Conservation (phyloP, 2,797 vertebrate species). For the Thalassophryne amazonica region DNA sequence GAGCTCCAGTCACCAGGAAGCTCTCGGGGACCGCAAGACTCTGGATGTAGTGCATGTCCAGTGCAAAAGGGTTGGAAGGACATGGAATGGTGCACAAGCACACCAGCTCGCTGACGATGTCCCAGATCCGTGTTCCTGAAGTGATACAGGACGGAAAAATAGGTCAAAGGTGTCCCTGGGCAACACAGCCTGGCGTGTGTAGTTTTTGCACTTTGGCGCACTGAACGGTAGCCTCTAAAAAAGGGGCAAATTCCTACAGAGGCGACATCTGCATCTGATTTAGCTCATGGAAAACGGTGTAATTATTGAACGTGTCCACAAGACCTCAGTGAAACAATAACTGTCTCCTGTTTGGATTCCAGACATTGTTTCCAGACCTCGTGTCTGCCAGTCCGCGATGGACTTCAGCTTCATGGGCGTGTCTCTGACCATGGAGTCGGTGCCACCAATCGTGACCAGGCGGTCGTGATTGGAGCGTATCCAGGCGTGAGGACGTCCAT, state of each 20-base stretch:
- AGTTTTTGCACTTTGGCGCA: slow-evolving; percentile 2
- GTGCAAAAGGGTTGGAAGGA: slow-evolving; percentile 78
- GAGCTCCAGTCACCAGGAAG: slow-evolving; percentile 76
- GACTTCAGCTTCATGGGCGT: slow-evolving; percentile 82
- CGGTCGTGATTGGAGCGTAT: slow-evolving; percentile 84
- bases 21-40: slow-evolving; percentile 71
- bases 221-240: slow-evolving; percentile 4
- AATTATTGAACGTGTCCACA: slow-evolving; percentile 50
- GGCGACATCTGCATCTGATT: slow-evolving; percentile 59
- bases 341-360: slow-evolving; percentile 50
- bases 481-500: slow-evolving; percentile 80
- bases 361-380: slow-evolving; percentile 70
- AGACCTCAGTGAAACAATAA: slow-evolving; percentile 37
- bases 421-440: slow-evolving; percentile 76
- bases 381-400: slow-evolving; percentile 76
- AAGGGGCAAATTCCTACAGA: neutral
- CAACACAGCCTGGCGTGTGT: neutral
- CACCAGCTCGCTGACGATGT: slow-evolving; percentile 78
- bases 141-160: neutral
- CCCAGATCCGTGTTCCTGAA: slow-evolving; percentile 74
- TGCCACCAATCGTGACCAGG: slow-evolving; percentile 77
- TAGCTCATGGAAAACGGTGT: slow-evolving; percentile 51
- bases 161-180: neutral
- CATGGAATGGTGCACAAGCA: slow-evolving; percentile 77
- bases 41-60: slow-evolving; percentile 77